Percentiles rank a stretch among this genome's conserved stretches.
Evolutionary conservation across 2,888 invertebrate genomes (phyloP).

Genomic region (Eupithecia subfuscata): DNA sequence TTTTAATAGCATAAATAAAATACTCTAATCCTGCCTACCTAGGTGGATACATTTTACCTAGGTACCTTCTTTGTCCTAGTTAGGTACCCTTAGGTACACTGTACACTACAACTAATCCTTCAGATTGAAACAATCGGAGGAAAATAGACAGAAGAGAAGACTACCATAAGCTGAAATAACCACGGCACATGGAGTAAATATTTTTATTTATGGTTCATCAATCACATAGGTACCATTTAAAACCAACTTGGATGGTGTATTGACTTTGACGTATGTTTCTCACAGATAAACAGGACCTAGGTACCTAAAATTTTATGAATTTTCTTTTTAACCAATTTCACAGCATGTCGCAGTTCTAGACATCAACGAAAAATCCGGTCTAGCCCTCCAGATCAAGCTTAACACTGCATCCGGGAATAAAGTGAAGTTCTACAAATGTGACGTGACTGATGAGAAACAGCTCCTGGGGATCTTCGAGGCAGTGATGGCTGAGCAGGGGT

Average conservation of each 20-base stretch:
- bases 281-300: too few species aligned
- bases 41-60: background rate
- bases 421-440: constrained; percentile 59
- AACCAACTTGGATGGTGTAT: too few species aligned
- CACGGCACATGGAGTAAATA: too few species aligned
- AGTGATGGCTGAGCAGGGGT: constrained; percentile 50
- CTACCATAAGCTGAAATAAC: too few species aligned
- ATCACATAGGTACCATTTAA: too few species aligned
- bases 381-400: constrained; percentile 51
- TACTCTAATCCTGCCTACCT: background rate
- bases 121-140: too few species aligned
- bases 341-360: constrained; percentile 61
- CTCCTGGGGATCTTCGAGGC: constrained; percentile 51
- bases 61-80: too few species aligned
- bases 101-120: too few species aligned
- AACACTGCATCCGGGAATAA: constrained; percentile 55
- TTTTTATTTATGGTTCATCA: too few species aligned
- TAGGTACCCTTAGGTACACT: too few species aligned
- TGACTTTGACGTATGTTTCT: too few species aligned
- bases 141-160: too few species aligned
- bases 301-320: background rate
- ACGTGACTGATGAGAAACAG: constrained; percentile 59
- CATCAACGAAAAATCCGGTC: constrained; percentile 53
- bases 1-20: background rate
- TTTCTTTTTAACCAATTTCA: constrained; percentile 29